A percentile compares a stretch with the other conserved stretches of the same genome.
These are phyloP conservation scores for Nylanderia fulva DNA, from an alignment of 1,140 invertebrate genomes.

Conservation along the genomic window DNA sequence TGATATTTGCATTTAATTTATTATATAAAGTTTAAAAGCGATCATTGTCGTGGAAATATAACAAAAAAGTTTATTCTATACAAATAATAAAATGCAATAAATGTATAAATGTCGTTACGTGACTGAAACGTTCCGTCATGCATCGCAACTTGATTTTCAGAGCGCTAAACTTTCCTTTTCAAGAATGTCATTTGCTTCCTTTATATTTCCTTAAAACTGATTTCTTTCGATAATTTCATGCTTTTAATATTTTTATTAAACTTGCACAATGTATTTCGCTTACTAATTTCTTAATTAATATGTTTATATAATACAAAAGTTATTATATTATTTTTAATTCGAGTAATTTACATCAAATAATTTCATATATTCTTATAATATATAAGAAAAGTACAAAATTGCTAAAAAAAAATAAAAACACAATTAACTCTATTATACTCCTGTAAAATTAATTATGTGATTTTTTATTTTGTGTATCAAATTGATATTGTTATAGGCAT, in stretches of 20 bases:
- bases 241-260: slow-evolving; percentile 56
- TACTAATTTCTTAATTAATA: slow-evolving; percentile 26
- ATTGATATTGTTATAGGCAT: slow-evolving; percentile 87
- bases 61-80: not conserved
- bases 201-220: slow-evolving; percentile 47
- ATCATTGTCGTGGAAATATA: slow-evolving; percentile 10
- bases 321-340: slow-evolving; percentile 28
- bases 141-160: slow-evolving; percentile 68
- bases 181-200: slow-evolving; percentile 76
- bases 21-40: not conserved
- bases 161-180: slow-evolving; percentile 73
- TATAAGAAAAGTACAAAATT: not conserved
- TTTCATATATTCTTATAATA: not conserved
- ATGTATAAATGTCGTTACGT: slow-evolving; percentile 48
- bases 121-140: slow-evolving; percentile 63
- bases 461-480: not conserved
- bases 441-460: not conserved
- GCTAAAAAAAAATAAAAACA: not conserved
- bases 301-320: slow-evolving; percentile 18
- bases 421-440: not conserved
- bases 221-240: slow-evolving; percentile 33
- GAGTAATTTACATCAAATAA: not conserved
- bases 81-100: not conserved
- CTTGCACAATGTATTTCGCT: slow-evolving; percentile 27
- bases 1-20: not conserved